phyloP scores from a whole-genome alignment of 2,888 invertebrate genomes.

The Melinaea menophilus region DNA sequence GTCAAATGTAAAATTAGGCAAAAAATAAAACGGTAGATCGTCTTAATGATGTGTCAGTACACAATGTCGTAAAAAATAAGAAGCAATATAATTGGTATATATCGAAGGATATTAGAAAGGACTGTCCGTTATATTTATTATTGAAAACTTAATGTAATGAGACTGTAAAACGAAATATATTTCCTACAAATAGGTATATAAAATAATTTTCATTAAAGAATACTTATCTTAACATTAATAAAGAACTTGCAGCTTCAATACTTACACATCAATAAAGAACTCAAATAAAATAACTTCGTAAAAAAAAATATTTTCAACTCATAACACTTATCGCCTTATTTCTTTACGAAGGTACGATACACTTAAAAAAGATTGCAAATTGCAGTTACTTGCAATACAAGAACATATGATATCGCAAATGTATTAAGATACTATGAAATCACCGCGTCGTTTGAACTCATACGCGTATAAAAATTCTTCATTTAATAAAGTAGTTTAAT shows the following conservation, averaged over 20 bases:
- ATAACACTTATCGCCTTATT: constrained; percentile 51
- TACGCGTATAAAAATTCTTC: constrained; percentile 57
- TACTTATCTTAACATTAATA: background rate
- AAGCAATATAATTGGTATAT: background rate
- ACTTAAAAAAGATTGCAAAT: constrained; percentile 50
- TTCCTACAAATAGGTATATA: no score
- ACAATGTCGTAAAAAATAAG: background rate
- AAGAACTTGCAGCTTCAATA: background rate
- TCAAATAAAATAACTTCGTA: constrained; percentile 24
- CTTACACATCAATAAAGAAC: constrained; percentile 21
- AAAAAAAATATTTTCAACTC: constrained; percentile 42
- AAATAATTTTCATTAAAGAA: background rate
- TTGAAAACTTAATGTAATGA: no score
- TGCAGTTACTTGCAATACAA: constrained; percentile 42
- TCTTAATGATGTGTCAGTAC: constrained; percentile 6
- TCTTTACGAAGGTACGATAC: constrained; percentile 40
- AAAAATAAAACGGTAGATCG: constrained; percentile 7
- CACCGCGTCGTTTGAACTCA: constrained; percentile 59
- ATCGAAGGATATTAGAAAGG: no score
- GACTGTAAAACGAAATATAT: no score
- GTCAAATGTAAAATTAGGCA: constrained; percentile 4
- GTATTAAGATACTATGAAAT: constrained; percentile 60
- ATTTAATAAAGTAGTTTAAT: constrained; percentile 69
- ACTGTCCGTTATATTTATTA: no score
- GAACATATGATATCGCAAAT: constrained; percentile 45